Percentiles rank a stretch among this genome's conserved stretches.
Evolutionary conservation across 2,888 invertebrate species (phyloP).

Genomic region (Lamellibrachia satsuma): DNA sequence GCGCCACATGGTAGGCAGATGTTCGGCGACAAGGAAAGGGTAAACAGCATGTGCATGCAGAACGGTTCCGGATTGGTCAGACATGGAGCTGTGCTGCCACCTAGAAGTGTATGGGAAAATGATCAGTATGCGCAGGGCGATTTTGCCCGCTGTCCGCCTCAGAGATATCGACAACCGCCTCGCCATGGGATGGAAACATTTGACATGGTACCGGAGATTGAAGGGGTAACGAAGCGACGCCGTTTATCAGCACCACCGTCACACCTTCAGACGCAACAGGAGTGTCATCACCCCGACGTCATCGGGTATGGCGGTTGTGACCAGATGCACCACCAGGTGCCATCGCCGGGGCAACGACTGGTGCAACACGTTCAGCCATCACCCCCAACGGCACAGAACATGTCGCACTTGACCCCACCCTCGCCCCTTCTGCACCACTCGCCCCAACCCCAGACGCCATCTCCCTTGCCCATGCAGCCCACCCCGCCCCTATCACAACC

Average conservation of each 20-base stretch:
- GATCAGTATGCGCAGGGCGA: background rate
- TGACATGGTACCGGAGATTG: background rate
- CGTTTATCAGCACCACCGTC: background rate
- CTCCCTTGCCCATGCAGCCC: background rate
- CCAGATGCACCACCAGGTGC: conserved; percentile 6
- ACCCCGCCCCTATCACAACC: conserved; percentile 2
- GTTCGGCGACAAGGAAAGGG: background rate
- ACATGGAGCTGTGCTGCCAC: background rate
- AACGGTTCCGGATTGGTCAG: background rate
- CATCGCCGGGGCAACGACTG: background rate
- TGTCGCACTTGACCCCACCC: background rate
- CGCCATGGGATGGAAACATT: background rate
- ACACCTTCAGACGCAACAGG: background rate
- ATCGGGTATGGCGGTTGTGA: background rate
- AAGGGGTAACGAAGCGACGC: background rate
- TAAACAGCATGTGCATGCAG: background rate
- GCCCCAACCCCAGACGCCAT: background rate
- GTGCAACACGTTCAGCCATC: background rate
- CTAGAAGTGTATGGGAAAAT: background rate
- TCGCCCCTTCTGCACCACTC: background rate
- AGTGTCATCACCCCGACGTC: background rate
- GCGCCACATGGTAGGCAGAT: background rate
- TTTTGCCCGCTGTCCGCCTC: background rate
- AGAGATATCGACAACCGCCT: background rate
- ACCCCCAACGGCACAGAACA: background rate